Percentiles rank a stretch among this genome's conserved stretches.
phyloP scores from a whole-genome alignment of 1,140 invertebrate species.

The Tribolium castaneum region DNA sequence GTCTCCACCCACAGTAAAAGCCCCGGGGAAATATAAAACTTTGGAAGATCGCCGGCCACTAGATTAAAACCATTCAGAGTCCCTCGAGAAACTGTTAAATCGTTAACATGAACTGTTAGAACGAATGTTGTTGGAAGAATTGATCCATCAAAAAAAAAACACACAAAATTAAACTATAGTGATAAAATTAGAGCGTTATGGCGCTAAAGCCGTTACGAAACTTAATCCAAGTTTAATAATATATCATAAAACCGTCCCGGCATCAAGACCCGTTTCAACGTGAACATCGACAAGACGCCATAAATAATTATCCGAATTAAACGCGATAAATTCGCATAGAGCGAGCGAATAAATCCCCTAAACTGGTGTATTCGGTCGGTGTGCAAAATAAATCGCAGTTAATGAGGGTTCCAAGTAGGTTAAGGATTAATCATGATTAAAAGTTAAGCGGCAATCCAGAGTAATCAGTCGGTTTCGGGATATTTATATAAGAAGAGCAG shows the following conservation, averaged over 20 bases:
- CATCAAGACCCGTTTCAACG: slow-evolving; percentile 27
- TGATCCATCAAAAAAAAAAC: background rate
- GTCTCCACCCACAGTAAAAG: slow-evolving; percentile 39
- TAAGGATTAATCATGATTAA: slow-evolving; percentile 51
- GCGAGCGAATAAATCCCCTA: slow-evolving; percentile 22
- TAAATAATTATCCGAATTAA: slow-evolving; percentile 33
- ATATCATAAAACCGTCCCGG: slow-evolving; percentile 21
- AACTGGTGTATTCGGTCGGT: slow-evolving; percentile 32
- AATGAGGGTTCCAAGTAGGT: slow-evolving; percentile 49
- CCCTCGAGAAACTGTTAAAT: slow-evolving; percentile 47
- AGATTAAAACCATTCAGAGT: slow-evolving; percentile 49
- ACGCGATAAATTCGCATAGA: slow-evolving; percentile 21
- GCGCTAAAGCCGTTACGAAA: slow-evolving; percentile 16
- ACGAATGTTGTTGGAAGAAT: background rate
- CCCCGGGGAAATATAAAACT: slow-evolving; percentile 50
- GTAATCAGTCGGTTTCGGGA: slow-evolving; percentile 44
- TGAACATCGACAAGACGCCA: slow-evolving; percentile 34
- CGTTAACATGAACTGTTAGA: slow-evolving; percentile 49
- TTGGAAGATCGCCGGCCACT: slow-evolving; percentile 47
- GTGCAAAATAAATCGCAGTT: slow-evolving; percentile 48
- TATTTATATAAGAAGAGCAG: slow-evolving; percentile 42
- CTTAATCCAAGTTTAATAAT: slow-evolving; percentile 31
- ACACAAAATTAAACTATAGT: background rate
- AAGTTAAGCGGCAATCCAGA: slow-evolving; percentile 48
- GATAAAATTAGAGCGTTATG: slow-evolving; percentile 6